Conservation (phyloP, 2,888 invertebrate genomes). For the Papilio elwesi region DNA sequence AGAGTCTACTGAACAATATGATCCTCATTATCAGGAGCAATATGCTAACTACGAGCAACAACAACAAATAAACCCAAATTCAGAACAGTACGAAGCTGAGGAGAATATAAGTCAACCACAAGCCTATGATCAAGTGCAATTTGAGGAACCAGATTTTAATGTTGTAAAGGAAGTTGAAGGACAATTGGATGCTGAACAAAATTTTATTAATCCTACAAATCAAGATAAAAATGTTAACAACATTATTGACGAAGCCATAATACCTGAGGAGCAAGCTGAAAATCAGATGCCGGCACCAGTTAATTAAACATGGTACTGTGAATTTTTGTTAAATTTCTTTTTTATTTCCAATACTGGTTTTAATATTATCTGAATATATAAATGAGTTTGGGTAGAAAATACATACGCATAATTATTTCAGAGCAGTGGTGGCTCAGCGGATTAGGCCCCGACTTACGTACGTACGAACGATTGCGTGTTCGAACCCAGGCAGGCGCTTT, state of each 20-base stretch:
- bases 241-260: conserved; percentile 8
- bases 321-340: background rate
- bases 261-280: background rate
- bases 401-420: too few relatives aligned
- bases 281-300: conserved; percentile 12
- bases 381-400: background rate
- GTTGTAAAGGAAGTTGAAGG: conserved; percentile 53
- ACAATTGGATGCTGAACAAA: conserved; percentile 59
- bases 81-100: conserved; percentile 39
- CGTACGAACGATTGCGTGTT: too few relatives aligned
- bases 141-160: conserved; percentile 48
- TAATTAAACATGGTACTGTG: background rate
- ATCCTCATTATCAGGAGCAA: conserved; percentile 39
- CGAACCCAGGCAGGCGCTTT: too few relatives aligned
- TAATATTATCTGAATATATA: background rate
- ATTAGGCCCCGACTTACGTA: too few relatives aligned
- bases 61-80: conserved; percentile 33
- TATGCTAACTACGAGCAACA: conserved; percentile 38
- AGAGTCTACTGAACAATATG: conserved; percentile 42
- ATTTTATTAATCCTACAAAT: conserved; percentile 45
- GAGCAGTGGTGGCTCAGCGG: too few relatives aligned
- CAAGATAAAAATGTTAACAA: conserved; percentile 31
- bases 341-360: too few relatives aligned
- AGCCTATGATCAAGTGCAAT: conserved; percentile 44
- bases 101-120: conserved; percentile 43